phyloP scores from a whole-genome alignment of 2,888 invertebrate genomes.

The Athalia cordata region DNA sequence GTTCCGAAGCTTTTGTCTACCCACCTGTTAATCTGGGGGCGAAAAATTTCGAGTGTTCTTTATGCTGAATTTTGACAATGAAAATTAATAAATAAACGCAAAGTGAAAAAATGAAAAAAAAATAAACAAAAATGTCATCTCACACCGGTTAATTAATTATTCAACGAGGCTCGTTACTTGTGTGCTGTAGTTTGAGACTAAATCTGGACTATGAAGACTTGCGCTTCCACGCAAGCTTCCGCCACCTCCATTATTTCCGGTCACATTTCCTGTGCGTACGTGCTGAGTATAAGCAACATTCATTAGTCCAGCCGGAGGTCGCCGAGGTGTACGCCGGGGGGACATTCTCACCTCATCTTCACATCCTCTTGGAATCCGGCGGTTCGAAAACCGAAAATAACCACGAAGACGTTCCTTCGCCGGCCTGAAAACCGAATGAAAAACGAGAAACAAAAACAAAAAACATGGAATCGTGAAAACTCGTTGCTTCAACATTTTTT shows the following conservation, averaged over 20 bases:
- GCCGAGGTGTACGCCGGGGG: conserved; percentile 40
- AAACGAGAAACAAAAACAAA: neutral
- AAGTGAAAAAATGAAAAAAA: no score
- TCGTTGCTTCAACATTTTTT: no score
- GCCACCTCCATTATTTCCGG: conserved; percentile 58
- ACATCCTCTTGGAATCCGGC: conserved; percentile 70
- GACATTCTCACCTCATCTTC: conserved; percentile 72
- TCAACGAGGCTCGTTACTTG: conserved; percentile 42
- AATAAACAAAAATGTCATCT: no score
- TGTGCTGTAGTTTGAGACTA: conserved; percentile 43
- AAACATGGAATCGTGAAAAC: neutral
- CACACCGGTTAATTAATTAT: neutral
- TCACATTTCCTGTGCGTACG: conserved; percentile 56
- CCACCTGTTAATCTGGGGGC: no score
- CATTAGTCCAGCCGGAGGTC: conserved; percentile 40
- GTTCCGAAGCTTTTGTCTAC: no score
- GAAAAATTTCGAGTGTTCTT: no score
- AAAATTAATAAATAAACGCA: no score
- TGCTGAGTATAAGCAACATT: conserved; percentile 49
- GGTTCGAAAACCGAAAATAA: conserved; percentile 76
- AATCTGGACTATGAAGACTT: conserved; percentile 48
- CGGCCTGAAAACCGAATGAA: conserved; percentile 68
- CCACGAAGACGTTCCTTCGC: conserved; percentile 77
- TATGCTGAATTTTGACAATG: no score
- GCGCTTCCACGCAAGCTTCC: conserved; percentile 46